Base-by-base conservation (phyloP, 1,140 invertebrate species). In the Mizuhopecten yessoensis region DNA sequence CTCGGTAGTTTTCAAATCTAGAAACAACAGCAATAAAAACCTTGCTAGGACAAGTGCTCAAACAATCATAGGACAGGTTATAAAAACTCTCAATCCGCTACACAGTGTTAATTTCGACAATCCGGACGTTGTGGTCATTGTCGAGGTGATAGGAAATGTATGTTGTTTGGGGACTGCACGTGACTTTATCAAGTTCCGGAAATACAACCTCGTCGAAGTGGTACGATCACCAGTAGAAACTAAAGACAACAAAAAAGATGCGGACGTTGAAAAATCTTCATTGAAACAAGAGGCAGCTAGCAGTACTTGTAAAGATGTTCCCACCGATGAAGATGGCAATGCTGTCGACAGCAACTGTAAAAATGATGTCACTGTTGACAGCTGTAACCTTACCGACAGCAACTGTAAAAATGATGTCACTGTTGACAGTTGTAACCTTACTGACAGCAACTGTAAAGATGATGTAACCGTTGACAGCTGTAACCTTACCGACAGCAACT, bases 1-100 rank as follows among this genome's bases (percentile, higher is more conserved):
- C 97, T 97, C 97, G 49, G 97, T 99, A 90, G 97, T 98, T 33
- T 98, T 98, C 93, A 99, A 98, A 95, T 97, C 98, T 92, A 97
- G 98, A 87, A 98, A 98, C 94, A 99, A 96, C 88, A 98, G 97
- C 94, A 99, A 95, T 90, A 98, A 97, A 94, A 97, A 97, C 92
- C 96, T 98, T 20, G 97, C 97, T 34, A 97, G 98, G 91, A 97
- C 98, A 86, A 97, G 97, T 87, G 89, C 96, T 5, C 92, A 95
- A 20, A 92, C 93, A 29, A 88, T 90, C 0, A 45, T 96, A 33
- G 93, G 91, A 23, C 89, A 94, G 17, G 87, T 94, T 2, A 90
- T 96, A 13, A 90, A 92, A 23, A 92, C 94, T 13, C 92, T 93
- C 20, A 95, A 95, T 91, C 94, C 95, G 0, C 86, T 93, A 5